These are phyloP conservation scores for Epinephelus coioides DNA, from an alignment of 2,797 vertebrate species.

Conservation along the genomic window DNA sequence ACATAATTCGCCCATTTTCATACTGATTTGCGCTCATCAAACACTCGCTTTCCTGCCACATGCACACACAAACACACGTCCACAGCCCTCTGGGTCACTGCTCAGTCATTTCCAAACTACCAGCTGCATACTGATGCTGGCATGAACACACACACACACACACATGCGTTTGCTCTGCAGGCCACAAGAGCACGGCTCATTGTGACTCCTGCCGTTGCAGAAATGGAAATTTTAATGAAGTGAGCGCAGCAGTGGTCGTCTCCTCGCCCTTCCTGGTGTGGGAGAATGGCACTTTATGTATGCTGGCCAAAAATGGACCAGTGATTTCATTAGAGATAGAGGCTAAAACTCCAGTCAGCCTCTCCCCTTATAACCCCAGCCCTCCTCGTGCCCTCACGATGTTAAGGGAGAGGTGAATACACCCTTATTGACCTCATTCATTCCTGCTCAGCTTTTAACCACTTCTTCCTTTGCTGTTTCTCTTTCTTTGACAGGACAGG, in stretches of 20 bases:
- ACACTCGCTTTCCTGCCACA: constrained; percentile 32
- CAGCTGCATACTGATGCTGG: constrained; percentile 40
- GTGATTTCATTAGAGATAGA: constrained; percentile 72
- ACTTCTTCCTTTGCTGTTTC: not conserved
- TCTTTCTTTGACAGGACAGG: not conserved
- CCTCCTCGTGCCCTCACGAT: constrained; percentile 4
- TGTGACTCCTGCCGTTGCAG: constrained; percentile 67
- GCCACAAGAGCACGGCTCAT: constrained; percentile 51
- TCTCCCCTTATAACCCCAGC: constrained; percentile 9
- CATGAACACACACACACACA: constrained; percentile 10
- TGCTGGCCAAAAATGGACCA: constrained; percentile 48
- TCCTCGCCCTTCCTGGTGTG: constrained; percentile 28
- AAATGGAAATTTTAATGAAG: constrained; percentile 82
- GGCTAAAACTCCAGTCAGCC: constrained; percentile 23
- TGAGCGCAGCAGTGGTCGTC: constrained; percentile 56
- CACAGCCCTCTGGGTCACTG: constrained; percentile 42
- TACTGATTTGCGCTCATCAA: constrained; percentile 40
- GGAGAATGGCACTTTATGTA: constrained; percentile 56
- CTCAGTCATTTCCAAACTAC: constrained; percentile 47
- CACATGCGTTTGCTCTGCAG: constrained; percentile 34
- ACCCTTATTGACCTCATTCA: constrained; percentile 36
- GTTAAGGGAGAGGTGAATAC: constrained; percentile 15
- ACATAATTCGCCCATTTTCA: constrained; percentile 49
- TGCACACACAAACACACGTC: constrained; percentile 7
- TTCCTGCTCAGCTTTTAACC: constrained; percentile 13